A percentile compares a stretch with the other conserved stretches of the same genome.
phyloP scores from a whole-genome alignment of 2,888 invertebrate species.

The Polylopha cassiicola region DNA sequence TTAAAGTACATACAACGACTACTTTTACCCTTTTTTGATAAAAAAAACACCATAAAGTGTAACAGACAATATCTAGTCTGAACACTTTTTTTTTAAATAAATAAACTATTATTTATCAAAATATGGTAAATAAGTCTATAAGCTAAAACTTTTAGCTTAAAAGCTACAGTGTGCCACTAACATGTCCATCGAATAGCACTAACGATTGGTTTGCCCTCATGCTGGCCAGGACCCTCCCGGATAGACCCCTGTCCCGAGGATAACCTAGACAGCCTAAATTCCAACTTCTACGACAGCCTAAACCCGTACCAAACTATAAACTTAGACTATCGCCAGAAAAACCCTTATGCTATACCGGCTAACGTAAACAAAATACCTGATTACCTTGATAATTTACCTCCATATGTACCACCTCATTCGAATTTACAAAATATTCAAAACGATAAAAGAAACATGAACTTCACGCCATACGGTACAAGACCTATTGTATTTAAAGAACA shows the following conservation, averaged over 20 bases:
- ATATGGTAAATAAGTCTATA: no score
- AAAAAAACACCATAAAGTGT: no score
- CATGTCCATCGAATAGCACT: constrained; percentile 35
- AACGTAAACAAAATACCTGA: constrained; percentile 66
- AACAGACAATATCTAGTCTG: no score
- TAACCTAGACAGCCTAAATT: constrained; percentile 60
- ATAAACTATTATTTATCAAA: no score
- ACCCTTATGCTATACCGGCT: constrained; percentile 73
- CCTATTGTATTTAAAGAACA: constrained; percentile 60
- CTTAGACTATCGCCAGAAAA: constrained; percentile 62
- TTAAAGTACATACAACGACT: no score
- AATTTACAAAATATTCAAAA: constrained; percentile 36
- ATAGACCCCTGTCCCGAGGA: constrained; percentile 52
- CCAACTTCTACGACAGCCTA: constrained; percentile 66
- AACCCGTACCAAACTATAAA: constrained; percentile 53
- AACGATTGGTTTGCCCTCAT: constrained; percentile 39
- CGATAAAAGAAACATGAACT: constrained; percentile 44
- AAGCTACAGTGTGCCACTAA: constrained; percentile 18
- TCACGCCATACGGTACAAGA: constrained; percentile 41
- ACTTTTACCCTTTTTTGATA: no score
- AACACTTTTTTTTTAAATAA: no score
- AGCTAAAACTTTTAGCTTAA: no score
- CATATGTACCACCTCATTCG: constrained; percentile 69
- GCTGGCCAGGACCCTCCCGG: constrained; percentile 60
- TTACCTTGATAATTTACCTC: constrained; percentile 46